These are phyloP conservation scores for Protonemura montana DNA, from an alignment of 2,888 invertebrate genomes.

Conservation along the genomic window DNA sequence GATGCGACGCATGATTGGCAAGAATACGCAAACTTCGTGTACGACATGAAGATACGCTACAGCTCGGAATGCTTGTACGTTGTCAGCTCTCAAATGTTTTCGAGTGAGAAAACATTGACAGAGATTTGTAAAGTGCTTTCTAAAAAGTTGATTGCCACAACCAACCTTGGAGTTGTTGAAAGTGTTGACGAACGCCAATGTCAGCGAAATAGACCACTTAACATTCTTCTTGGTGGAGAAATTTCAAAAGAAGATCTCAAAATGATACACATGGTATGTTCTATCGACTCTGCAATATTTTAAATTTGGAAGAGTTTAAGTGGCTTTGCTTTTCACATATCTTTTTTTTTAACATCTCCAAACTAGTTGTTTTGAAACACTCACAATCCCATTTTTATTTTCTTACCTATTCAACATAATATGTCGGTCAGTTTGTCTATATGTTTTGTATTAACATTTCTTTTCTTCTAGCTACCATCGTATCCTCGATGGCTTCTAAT, in stretches of 20 bases:
- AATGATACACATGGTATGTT: background rate
- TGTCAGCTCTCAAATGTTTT: background rate
- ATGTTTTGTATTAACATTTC: background rate
- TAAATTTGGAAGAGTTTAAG: background rate
- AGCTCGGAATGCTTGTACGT: background rate
- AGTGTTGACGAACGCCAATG: background rate
- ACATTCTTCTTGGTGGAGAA: background rate
- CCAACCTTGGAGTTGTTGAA: background rate
- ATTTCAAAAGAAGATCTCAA: background rate
- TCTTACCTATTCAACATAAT: too few relatives aligned
- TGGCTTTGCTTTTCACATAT: too few relatives aligned
- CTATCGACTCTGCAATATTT: background rate
- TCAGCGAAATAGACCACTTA: background rate
- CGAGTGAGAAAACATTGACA: background rate
- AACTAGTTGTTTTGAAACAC: background rate
- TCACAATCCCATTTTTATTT: too few relatives aligned
- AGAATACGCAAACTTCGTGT: background rate
- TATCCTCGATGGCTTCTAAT: conserved; percentile 42
- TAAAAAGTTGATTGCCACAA: background rate
- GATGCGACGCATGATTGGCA: background rate
- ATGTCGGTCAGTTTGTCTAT: background rate
- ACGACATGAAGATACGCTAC: background rate
- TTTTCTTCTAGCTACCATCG: background rate
- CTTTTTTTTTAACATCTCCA: background rate
- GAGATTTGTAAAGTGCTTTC: background rate